A percentile compares a stretch with the other conserved stretches of the same genome.
These are phyloP conservation scores for Anas bahamensis DNA, from an alignment of 2,797 vertebrate genomes.

Conservation along the genomic window DNA sequence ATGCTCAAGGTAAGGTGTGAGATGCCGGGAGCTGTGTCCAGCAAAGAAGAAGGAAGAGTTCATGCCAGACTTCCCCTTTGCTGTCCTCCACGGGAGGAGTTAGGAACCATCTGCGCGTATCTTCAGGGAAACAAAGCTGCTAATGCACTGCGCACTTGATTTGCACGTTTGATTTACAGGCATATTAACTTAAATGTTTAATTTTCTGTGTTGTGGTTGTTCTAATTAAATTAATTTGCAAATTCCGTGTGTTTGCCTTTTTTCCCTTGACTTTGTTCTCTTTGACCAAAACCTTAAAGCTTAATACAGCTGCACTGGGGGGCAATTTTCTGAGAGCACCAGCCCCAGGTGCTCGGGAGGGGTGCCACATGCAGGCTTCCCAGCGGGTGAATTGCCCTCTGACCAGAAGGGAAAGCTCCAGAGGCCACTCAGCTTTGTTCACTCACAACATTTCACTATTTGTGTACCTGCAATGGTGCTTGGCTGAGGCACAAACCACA, in stretches of 20 bases:
- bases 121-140: neutral
- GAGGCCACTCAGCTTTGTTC: neutral
- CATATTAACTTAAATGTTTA: neutral
- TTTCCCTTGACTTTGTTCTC: neutral
- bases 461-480: neutral
- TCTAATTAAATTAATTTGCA: neutral
- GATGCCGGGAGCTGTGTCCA: constrained; percentile 52
- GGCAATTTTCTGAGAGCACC: no score
- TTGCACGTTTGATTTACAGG: neutral
- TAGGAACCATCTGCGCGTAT: neutral
- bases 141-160: neutral
- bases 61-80: neutral
- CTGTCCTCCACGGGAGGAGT: neutral
- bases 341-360: neutral
- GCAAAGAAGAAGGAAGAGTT: neutral
- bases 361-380: neutral
- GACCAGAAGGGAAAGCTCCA: no score
- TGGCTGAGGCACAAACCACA: neutral
- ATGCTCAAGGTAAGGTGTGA: constrained; percentile 59
- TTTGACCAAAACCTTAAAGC: neutral
- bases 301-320: no score
- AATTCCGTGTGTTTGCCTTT: neutral
- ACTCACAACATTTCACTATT: neutral
- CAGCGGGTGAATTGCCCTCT: neutral
- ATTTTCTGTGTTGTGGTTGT: neutral